Conservation (phyloP, 2,888 invertebrate genomes). For the Meandrusa payeni region DNA sequence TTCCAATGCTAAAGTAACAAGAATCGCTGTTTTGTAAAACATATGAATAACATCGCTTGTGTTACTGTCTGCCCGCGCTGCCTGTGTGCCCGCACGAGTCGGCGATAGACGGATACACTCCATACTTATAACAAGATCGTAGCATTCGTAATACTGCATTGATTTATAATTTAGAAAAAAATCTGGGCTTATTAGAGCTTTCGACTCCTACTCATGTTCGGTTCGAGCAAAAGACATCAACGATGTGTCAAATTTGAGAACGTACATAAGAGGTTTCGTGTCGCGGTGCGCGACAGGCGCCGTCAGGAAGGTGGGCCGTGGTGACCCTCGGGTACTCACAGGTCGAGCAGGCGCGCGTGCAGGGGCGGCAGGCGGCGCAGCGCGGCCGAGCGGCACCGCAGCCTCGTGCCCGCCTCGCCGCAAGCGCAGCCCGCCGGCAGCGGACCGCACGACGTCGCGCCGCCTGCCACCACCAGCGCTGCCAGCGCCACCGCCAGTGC, state of each 20-base stretch:
- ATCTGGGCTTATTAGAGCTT: no score
- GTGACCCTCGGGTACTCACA: slow-evolving; percentile 54
- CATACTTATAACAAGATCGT: no score
- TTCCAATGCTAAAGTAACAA: no score
- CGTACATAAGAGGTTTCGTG: no score
- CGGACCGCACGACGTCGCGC: slow-evolving; percentile 24
- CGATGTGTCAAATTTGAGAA: slow-evolving; percentile 11
- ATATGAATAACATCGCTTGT: no score
- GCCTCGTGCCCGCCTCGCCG: slow-evolving; percentile 48
- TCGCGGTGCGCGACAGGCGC: background rate
- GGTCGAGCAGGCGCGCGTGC: slow-evolving; percentile 41
- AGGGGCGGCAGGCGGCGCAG: slow-evolving; percentile 55
- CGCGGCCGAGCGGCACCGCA: slow-evolving; percentile 51
- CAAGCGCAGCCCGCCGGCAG: slow-evolving; percentile 43
- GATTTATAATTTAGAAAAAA: no score
- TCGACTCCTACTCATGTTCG: no score
- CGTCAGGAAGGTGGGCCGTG: background rate
- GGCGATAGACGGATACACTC: no score
- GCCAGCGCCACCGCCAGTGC: slow-evolving; percentile 33
- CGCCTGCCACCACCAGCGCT: slow-evolving; percentile 29
- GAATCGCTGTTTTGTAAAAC: no score
- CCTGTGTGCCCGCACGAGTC: no score
- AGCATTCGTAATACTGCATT: no score
- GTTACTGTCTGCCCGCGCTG: no score
- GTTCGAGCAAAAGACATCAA: slow-evolving; percentile 30